Evolutionary conservation across 1,140 invertebrate genomes (phyloP), one percentile per base, ranked within the genome.

Genomic region (Onthophagus taurus): DNA sequence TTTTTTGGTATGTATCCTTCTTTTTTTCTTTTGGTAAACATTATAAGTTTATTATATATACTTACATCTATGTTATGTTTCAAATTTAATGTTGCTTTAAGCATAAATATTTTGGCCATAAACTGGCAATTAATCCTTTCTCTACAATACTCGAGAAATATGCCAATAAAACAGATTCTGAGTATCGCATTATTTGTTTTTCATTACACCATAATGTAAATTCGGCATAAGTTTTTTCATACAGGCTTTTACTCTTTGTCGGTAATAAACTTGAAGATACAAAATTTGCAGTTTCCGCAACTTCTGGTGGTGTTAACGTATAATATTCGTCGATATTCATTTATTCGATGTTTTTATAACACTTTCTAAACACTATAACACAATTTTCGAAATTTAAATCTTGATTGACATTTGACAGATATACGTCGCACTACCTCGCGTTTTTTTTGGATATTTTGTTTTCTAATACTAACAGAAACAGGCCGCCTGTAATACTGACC

Each of bases 21-120:
- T 17, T 14, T 41, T 41, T 41, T 17, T 29, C 37, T 41, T 14
- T 41, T 41, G 17, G 24, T 41, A 24, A 14, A 41, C 37, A 41
- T 41, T 1, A 41, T 23, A 9, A 41, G 24, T 24, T 41, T 26
- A 24, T 41, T 41, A 41, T 21, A 41, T 41, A 16, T 41, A 17
- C 37, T 24, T 23, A 41, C 24, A 14, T 23, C 36, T n/a, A 38
- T 38, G 9, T 41, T 24, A 11, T 21, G 3, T 41, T 26, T 26
- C n/a, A 26, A 7, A 7, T 26, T 26, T 26, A 26, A 26, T 26
- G 24, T 7, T 26, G 24, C 7, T 26, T 26, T 26, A 26, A 26
- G 24, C 24, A 26, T 26, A n/a, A 26, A 26, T 26, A 26, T 26
- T 26, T 26, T 26, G 24, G 24, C 24, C 24, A 26, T 26, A 41